Percentiles rank a stretch among this genome's conserved stretches.
Evolutionary conservation across 2,888 invertebrate species (phyloP).

Genomic region (Dicyrtomina minuta): DNA sequence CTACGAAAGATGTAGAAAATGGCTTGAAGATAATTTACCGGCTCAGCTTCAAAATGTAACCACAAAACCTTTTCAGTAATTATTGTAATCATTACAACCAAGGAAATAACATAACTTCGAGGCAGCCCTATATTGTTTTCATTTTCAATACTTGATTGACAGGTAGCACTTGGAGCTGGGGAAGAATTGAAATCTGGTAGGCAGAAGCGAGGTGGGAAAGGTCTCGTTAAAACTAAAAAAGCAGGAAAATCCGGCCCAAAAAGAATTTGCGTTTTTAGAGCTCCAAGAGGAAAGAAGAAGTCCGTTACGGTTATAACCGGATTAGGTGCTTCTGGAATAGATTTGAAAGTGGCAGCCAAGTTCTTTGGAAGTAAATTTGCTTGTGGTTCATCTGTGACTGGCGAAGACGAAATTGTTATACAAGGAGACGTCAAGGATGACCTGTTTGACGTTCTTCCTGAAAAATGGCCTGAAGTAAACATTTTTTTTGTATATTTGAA

Average conservation of each 20-base stretch:
- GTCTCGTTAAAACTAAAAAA: slow-evolving; percentile 91
- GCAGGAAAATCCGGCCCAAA: slow-evolving; percentile 81
- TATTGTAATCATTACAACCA: too few species aligned
- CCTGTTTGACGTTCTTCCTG: slow-evolving; percentile 93
- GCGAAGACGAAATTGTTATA: slow-evolving; percentile 98
- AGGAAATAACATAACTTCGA: too few species aligned
- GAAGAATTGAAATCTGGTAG: slow-evolving; percentile 91
- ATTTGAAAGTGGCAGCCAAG: slow-evolving; percentile 95
- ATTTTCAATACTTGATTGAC: slow-evolving; percentile 51
- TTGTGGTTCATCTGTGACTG: slow-evolving; percentile 98
- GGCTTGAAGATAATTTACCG: slow-evolving; percentile 92
- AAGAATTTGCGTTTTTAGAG: slow-evolving; percentile 79
- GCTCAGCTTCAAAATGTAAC: slow-evolving; percentile 86
- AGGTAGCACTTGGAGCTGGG: slow-evolving; percentile 65
- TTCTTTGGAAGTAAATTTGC: slow-evolving; percentile 97
- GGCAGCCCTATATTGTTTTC: slow-evolving; percentile 3
- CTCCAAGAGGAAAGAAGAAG: slow-evolving; percentile 97
- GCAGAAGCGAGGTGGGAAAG: slow-evolving; percentile 96
- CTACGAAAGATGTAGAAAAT: slow-evolving; percentile 91
- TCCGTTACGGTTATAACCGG: slow-evolving; percentile 97
- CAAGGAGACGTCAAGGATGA: slow-evolving; percentile 99
- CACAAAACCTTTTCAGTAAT: slow-evolving; percentile 58
- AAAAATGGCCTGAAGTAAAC: slow-evolving; percentile 92
- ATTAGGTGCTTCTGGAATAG: slow-evolving; percentile 88
- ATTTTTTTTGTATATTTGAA: background rate